phyloP scores from a whole-genome alignment of 2,888 invertebrate species.

The Phaonia tiefii region DNA sequence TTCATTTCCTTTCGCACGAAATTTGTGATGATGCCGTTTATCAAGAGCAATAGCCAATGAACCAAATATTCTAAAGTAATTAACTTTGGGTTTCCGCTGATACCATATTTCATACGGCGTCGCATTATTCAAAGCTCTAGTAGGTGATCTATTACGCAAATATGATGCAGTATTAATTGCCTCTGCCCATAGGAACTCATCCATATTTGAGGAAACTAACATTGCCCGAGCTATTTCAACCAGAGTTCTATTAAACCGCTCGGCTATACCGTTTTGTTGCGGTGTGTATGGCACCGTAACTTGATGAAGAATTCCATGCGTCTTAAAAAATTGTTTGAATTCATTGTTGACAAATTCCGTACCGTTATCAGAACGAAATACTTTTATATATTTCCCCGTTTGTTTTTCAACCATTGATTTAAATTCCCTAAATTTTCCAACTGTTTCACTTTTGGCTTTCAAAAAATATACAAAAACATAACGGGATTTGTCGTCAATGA shows the following conservation, averaged over 20 bases:
- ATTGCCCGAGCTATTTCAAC: slow-evolving; percentile 47
- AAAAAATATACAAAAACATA: slow-evolving; percentile 56
- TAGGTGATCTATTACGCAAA: neutral
- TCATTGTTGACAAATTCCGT: slow-evolving; percentile 36
- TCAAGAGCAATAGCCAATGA: slow-evolving; percentile 29
- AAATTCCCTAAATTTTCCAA: slow-evolving; percentile 49
- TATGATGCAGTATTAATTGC: slow-evolving; percentile 36
- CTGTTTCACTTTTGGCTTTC: slow-evolving; percentile 44
- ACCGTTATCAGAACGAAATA: slow-evolving; percentile 49
- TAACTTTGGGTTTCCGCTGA: slow-evolving; percentile 35
- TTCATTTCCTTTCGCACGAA: neutral
- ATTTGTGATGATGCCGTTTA: slow-evolving; percentile 32
- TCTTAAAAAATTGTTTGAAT: slow-evolving; percentile 36
- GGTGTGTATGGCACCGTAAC: slow-evolving; percentile 46
- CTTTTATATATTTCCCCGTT: slow-evolving; percentile 49
- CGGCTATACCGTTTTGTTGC: slow-evolving; percentile 41
- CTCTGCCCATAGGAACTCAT: slow-evolving; percentile 36
- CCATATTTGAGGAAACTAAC: slow-evolving; percentile 12
- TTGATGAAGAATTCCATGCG: slow-evolving; percentile 44
- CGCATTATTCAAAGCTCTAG: neutral
- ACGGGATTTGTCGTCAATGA: slow-evolving; percentile 55
- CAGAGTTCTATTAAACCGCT: slow-evolving; percentile 45
- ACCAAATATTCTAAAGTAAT: slow-evolving; percentile 55
- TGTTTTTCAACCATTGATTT: slow-evolving; percentile 48
- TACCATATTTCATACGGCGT: slow-evolving; percentile 51